Evolutionary conservation across 1,140 invertebrate species (phyloP), one percentile per base, ranked within the genome.

Genomic region (Scaptomyza hsui): DNA sequence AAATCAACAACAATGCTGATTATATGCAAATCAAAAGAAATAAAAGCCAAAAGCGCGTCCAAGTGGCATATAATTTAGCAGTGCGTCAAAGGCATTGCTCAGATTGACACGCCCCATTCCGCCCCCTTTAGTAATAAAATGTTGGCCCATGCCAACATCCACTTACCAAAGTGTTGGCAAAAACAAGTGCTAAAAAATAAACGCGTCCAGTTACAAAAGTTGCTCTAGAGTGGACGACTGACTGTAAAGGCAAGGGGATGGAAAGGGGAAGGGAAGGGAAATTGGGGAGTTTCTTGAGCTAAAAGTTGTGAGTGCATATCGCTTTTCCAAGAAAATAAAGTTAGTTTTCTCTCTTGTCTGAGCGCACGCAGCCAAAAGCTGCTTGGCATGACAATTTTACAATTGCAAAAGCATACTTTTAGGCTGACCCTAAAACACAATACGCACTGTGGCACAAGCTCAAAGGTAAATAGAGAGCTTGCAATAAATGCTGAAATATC

Each of bases 1-100:
- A 77, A 75, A 77, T 72, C 61, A 68, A 69, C 59, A 73, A 65
- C 64, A 76, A 76, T 67, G 61, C 70, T 82, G 78, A 82, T 82
- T 82, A 78, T 76, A 82, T 82, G 78, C 74, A 82, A 82, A 82
- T 82, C 68, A 82, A 82, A 78, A 71, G 78, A 72, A 73, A 74
- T 73, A 65, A 77, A 81, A 57, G 45, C 32, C 47, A 21, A 49
- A 29, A 67, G 53, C 52, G 32, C 53, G 42, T 59, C 44, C 45
- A 77, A 72, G 74, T 64, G 57, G 39, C 59, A 74, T 73, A 77
- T 79, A 72, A 59, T 59, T 70, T 71, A 67, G 47, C 52, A 51
- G 62, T 52, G 60, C 70, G 68, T 77, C 73, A 79, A 79, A 79
- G 75, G 64, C 71, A 75, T 74, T 79, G 55, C 61, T 51, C 49